Conservation (phyloP, 2,113 vertebrate species). For the Pteronura brasiliensis region DNA sequence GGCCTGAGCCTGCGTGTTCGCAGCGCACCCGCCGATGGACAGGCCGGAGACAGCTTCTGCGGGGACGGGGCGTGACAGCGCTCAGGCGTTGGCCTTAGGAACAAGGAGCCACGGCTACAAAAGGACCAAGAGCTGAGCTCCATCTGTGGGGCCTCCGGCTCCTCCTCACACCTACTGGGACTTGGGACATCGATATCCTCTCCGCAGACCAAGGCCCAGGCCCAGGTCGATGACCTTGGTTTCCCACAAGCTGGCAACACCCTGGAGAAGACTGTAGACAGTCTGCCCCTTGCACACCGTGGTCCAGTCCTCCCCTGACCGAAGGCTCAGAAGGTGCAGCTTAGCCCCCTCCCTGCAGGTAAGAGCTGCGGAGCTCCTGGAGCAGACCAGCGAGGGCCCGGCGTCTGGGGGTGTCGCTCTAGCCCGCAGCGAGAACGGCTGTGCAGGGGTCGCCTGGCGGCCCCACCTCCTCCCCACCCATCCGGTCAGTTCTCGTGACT, state of each 20-base stretch:
- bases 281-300: background rate
- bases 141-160: background rate
- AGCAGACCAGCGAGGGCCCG: background rate
- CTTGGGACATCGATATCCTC: background rate
- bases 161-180: background rate
- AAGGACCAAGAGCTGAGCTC: background rate
- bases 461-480: background rate
- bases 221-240: background rate
- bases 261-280: background rate
- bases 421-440: too few relatives aligned
- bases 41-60: background rate
- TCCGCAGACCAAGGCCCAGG: background rate
- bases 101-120: background rate
- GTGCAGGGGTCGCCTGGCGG: background rate
- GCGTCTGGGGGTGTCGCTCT: background rate
- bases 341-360: background rate
- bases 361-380: background rate
- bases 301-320: background rate
- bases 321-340: background rate
- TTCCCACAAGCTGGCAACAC: background rate
- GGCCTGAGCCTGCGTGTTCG: background rate
- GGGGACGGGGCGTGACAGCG: fast-evolving
- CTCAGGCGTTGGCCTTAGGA: background rate
- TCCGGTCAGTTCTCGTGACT: background rate
- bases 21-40: background rate